These are phyloP conservation scores for Gnatocerus cornutus DNA, from an alignment of 2,888 invertebrate species.

Conservation along the genomic window DNA sequence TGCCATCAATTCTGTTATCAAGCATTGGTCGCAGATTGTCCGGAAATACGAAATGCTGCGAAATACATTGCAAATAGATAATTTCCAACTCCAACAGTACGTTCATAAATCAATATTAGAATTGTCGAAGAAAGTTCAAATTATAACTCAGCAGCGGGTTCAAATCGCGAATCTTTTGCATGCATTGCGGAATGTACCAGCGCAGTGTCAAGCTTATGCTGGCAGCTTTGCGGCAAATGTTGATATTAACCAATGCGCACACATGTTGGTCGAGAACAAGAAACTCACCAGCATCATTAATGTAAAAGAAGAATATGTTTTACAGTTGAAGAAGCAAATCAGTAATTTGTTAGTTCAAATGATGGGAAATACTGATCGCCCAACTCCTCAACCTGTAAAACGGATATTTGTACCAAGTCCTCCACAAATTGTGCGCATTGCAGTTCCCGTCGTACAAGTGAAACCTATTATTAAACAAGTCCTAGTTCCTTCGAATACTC, in stretches of 20 bases:
- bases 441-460: slow-evolving; percentile 16
- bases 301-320: slow-evolving; percentile 24
- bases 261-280: slow-evolving; percentile 33
- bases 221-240: neutral
- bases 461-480: slow-evolving; percentile 24
- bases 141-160: slow-evolving; percentile 18
- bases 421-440: slow-evolving; percentile 4
- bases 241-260: neutral
- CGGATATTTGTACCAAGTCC: slow-evolving; percentile 17
- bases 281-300: neutral
- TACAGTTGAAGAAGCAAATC: slow-evolving; percentile 38
- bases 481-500: slow-evolving; percentile 1
- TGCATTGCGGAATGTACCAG: slow-evolving; percentile 43
- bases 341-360: slow-evolving; percentile 30
- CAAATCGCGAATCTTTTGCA: slow-evolving; percentile 47
- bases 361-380: too few relatives aligned
- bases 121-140: slow-evolving; percentile 41
- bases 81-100: too few relatives aligned
- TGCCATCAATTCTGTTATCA: too few relatives aligned
- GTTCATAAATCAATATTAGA: slow-evolving; percentile 7
- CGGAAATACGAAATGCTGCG: too few relatives aligned
- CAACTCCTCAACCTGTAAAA: too few relatives aligned
- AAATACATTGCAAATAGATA: too few relatives aligned
- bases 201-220: slow-evolving; percentile 43
- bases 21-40: too few relatives aligned